phyloP scores from a whole-genome alignment of 1,140 invertebrate genomes.

The Magallana angulata region DNA sequence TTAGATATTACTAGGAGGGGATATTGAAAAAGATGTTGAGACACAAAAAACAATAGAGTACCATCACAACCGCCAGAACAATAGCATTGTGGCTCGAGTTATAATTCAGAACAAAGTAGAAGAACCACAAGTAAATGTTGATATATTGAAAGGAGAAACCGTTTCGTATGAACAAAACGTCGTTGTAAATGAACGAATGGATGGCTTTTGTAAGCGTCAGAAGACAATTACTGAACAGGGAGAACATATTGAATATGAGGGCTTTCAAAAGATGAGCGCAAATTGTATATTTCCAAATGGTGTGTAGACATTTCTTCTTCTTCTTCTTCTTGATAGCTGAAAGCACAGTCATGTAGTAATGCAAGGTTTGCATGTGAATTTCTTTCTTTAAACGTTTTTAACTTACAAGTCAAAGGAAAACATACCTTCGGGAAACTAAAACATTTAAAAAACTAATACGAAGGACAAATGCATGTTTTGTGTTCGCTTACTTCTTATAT shows the following conservation, averaged over 20 bases:
- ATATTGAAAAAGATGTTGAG: not conserved
- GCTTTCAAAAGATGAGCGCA: not conserved
- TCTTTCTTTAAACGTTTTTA: not conserved
- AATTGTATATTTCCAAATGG: not conserved
- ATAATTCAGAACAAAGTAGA: not conserved
- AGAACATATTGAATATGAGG: not conserved
- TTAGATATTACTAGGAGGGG: not conserved
- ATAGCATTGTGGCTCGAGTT: not conserved
- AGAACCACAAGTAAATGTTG: not conserved
- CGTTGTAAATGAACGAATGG: not conserved
- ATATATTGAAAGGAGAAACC: not conserved
- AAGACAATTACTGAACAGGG: not conserved
- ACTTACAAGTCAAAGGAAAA: not conserved
- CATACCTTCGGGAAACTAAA: not conserved
- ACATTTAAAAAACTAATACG: not conserved
- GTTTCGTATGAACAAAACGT: not conserved
- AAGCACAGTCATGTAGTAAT: not conserved
- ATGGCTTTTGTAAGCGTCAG: not conserved
- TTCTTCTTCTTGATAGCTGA: not conserved
- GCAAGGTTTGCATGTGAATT: not conserved
- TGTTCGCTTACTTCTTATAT: no score
- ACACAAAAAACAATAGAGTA: not conserved
- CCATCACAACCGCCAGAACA: not conserved
- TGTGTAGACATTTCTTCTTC: not conserved
- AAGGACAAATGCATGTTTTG: not conserved